Percentiles rank a stretch among this genome's conserved stretches.
Conservation (phyloP, 2,888 invertebrate genomes). For the Watsonalla cultraria region DNA sequence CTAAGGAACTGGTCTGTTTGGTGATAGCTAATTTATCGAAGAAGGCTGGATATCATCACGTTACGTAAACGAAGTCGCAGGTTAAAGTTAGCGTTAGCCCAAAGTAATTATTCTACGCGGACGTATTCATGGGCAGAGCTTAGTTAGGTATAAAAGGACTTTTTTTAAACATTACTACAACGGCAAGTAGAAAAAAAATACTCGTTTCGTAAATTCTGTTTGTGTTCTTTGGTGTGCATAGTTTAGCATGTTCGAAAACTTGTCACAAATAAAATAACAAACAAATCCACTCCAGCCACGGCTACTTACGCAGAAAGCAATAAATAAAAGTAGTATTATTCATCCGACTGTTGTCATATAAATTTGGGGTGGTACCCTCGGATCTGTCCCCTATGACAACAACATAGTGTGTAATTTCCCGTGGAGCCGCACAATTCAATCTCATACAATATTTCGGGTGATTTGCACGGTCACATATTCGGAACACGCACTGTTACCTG, state of each 20-base stretch:
- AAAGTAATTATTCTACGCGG: too few species aligned
- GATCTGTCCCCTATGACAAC: conserved; percentile 12
- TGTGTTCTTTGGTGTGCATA: too few species aligned
- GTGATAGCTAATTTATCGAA: too few species aligned
- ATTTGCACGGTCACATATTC: conserved; percentile 61
- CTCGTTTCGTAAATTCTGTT: too few species aligned
- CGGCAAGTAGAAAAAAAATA: too few species aligned
- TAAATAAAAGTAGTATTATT: conserved; percentile 7
- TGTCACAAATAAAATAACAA: not conserved
- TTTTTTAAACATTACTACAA: too few species aligned
- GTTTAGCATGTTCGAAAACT: not conserved
- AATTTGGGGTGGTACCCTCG: conserved; percentile 19
- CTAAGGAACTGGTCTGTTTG: too few species aligned
- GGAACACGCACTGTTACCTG: conserved; percentile 65
- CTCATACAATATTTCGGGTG: conserved; percentile 62
- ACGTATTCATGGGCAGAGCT: too few species aligned
- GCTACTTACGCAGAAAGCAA: not conserved
- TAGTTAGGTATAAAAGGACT: too few species aligned
- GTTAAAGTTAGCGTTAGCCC: too few species aligned
- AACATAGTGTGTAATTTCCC: conserved; percentile 40
- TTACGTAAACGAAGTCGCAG: too few species aligned
- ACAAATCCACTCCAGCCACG: not conserved
- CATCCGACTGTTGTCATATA: conserved; percentile 16
- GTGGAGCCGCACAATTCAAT: conserved; percentile 51
- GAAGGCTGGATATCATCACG: too few species aligned